phyloP scores from a whole-genome alignment of 2,113 vertebrate genomes.

The Planiliza haematocheilus region DNA sequence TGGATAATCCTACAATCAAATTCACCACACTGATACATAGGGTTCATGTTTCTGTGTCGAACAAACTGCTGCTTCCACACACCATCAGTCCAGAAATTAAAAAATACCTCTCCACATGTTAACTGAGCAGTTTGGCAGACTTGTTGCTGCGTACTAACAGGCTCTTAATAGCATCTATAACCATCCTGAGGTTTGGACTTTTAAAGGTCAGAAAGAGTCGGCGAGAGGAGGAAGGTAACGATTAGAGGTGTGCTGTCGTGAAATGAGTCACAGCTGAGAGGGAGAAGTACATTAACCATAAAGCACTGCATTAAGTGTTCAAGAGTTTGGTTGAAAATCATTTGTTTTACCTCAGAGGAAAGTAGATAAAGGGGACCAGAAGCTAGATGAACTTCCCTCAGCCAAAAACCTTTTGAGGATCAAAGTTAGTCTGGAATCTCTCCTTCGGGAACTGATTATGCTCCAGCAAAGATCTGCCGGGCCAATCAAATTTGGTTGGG shows the following conservation, averaged over 20 bases:
- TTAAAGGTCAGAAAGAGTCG: background rate
- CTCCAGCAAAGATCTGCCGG: no score
- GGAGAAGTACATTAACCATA: constrained; percentile 6
- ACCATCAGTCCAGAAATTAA: no score
- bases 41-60: no score
- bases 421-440: no score
- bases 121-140: background rate
- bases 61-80: no score
- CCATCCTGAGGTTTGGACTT: constrained; percentile 4
- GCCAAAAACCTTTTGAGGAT: no score
- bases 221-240: background rate
- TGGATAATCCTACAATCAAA: no score
- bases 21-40: no score
- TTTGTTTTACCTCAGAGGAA: background rate
- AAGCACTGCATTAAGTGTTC: background rate
- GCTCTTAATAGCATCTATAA: background rate
- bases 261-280: constrained; percentile 14
- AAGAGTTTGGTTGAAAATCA: background rate
- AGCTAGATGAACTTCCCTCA: background rate
- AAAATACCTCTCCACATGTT: no score
- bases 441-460: no score
- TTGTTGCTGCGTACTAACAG: background rate
- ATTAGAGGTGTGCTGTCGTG: background rate
- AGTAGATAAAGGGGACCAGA: background rate
- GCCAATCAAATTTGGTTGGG: no score